These are phyloP conservation scores for Galaxias olidus DNA, from an alignment of 2,797 vertebrate genomes.

Conservation along the genomic window DNA sequence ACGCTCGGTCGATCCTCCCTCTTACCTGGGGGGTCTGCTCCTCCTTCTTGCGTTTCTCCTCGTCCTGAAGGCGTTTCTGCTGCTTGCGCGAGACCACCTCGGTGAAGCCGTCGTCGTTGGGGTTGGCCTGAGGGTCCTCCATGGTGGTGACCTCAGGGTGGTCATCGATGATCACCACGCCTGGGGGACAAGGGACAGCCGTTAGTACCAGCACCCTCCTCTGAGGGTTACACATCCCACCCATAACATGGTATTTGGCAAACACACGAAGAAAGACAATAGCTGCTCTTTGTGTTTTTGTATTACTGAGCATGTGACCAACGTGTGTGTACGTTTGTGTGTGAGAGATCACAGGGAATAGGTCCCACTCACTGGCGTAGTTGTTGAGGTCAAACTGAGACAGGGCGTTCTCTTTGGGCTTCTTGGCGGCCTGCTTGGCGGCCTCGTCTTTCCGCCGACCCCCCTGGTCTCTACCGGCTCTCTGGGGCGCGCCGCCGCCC, in stretches of 20 bases:
- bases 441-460: conserved; percentile 89
- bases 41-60: conserved; percentile 97
- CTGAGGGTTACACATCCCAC: too few species aligned
- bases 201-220: too few species aligned
- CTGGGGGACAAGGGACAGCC: conserved; percentile 57
- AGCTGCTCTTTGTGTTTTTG: too few species aligned
- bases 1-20: too few species aligned
- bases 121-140: conserved; percentile 92
- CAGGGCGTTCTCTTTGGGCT: conserved; percentile 94
- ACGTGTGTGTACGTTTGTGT: background rate
- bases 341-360: background rate
- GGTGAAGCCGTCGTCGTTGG: conserved; percentile 96
- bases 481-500: conserved; percentile 69
- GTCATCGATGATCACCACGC: conserved; percentile 99
- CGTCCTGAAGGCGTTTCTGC: conserved; percentile 96
- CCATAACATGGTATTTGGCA: too few species aligned
- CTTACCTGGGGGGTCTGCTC: conserved; percentile 93
- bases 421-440: conserved; percentile 86
- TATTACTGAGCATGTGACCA: too few species aligned
- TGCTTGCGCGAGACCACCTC: conserved; percentile 99
- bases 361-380: conserved; percentile 89
- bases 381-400: conserved; percentile 99
- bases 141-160: conserved; percentile 97
- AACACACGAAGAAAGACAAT: too few species aligned
- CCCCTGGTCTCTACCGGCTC: conserved; percentile 80